A percentile compares a stretch with the other conserved stretches of the same genome.
Conservation (phyloP, 2,888 invertebrate species). For the Lepidocyrtinus sp. region DNA sequence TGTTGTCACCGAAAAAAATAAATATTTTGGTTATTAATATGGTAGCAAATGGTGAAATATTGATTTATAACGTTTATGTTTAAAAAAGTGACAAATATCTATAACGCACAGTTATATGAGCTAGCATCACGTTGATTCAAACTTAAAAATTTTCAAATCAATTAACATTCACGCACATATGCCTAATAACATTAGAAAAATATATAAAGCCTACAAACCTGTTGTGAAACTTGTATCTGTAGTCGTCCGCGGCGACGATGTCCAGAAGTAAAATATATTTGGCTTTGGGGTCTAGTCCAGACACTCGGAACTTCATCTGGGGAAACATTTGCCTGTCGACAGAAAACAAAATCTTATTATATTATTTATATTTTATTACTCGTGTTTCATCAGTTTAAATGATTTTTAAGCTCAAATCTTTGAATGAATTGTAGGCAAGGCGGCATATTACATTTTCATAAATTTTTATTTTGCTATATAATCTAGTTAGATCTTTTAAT, state of each 20-base stretch:
- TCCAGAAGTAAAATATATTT: constrained; percentile 99
- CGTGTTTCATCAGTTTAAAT: background rate
- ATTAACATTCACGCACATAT: constrained; percentile 49
- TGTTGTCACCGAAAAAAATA: too few species aligned
- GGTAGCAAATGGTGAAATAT: too few species aligned
- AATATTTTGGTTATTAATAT: too few species aligned
- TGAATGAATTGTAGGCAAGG: background rate
- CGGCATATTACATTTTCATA: too few species aligned
- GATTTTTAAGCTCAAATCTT: background rate
- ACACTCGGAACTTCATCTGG: constrained; percentile 98
- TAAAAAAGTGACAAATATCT: too few species aligned
- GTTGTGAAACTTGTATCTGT: constrained; percentile 98
- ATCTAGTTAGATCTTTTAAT: too few species aligned
- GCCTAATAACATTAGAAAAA: constrained; percentile 15
- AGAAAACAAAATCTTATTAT: constrained; percentile 58
- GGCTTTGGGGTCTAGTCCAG: constrained; percentile 97
- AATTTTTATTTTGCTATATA: too few species aligned
- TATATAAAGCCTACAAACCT: constrained; percentile 78
- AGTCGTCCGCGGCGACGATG: constrained; percentile 99
- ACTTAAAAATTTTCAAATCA: constrained; percentile 33
- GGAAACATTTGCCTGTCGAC: constrained; percentile 98
- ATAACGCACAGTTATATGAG: too few species aligned
- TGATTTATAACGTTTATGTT: too few species aligned
- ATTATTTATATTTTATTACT: background rate
- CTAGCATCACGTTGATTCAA: too few species aligned